Evolutionary conservation across 1,140 invertebrate species (phyloP), one percentile per base, ranked within the genome.

Genomic region (Trichomalopsis sarcophagae): DNA sequence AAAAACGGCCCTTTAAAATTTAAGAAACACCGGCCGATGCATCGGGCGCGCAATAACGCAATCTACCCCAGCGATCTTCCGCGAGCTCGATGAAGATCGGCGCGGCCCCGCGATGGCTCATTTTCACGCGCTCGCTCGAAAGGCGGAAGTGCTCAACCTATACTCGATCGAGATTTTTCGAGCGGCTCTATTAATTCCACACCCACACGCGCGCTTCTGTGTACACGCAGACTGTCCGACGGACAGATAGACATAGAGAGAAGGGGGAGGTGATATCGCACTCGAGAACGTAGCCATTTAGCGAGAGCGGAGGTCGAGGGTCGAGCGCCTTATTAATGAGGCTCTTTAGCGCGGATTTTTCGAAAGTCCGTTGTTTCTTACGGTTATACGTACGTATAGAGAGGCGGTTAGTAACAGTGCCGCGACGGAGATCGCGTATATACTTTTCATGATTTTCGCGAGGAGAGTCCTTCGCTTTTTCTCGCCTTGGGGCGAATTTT

Each of bases 301-400:
- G 47, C 84, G 86, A 27, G 27, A 27, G 88, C 87, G 44, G 82
- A 84, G 87, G 89, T 89, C 88, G 87, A 87, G 85, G 90, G 86
- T 89, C 87, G 76, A 11, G 44, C 21, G 55, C 36, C 82, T 86
- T 89, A 89, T 90, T 89, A 90, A 90, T 89, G 86, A 86, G 88
- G 81, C 84, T 89, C 86, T 87, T 86, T 33, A 33, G 0, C 55
- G 74, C 10, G 82, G 14, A 27, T 33, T 69, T 78, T 68, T 71
- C n/a, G 7, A 44, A n/a, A 36, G 9, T 66, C 4, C 21, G 7
- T n/a, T 62, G 55, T n/a, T 62, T 0, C 7, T 1, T 21, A 7
- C 17, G 50, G 13, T 21, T 50, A 3, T 6, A 36, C 5, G 44
- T 21, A 30, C 30, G 23, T 17, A 23, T 44, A 5, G 33, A 68